Percentiles rank a stretch among this genome's conserved stretches.
Evolutionary conservation across 2,888 invertebrate species (phyloP).

Genomic region (Subacronicta megacephala): DNA sequence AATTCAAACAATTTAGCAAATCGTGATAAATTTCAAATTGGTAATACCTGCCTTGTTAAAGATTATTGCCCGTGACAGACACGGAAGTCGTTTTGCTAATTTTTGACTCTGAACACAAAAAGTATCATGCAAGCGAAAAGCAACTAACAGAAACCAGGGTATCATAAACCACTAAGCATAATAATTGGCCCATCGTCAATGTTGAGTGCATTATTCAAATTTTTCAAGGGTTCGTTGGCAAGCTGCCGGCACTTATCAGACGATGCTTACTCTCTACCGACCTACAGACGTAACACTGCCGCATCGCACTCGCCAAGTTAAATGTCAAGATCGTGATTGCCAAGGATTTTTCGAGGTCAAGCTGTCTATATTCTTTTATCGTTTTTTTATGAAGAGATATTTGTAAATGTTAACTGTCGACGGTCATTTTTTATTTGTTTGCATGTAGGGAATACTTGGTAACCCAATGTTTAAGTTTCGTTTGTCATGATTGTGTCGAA

Average conservation of each 20-base stretch:
- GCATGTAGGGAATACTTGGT: slow-evolving; percentile 2
- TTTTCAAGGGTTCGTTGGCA: slow-evolving; percentile 53
- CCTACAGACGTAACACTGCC: slow-evolving; percentile 37
- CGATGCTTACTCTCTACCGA: slow-evolving; percentile 40
- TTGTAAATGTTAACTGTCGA: slow-evolving; percentile 23
- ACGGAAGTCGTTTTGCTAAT: too few species aligned
- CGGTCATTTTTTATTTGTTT: slow-evolving; percentile 4
- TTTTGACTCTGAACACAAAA: not conserved
- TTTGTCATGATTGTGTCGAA: too few species aligned
- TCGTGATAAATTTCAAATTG: too few species aligned
- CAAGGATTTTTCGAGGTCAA: slow-evolving; percentile 44
- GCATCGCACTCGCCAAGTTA: slow-evolving; percentile 58
- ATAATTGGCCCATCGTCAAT: slow-evolving; percentile 46
- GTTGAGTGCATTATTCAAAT: slow-evolving; percentile 48
- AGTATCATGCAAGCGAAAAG: not conserved
- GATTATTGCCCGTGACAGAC: too few species aligned
- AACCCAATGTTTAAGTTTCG: not conserved
- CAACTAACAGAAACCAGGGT: slow-evolving; percentile 23
- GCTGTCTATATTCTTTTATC: slow-evolving; percentile 24
- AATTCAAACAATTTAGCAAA: too few species aligned
- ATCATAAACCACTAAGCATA: slow-evolving; percentile 44
- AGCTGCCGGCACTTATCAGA: slow-evolving; percentile 42
- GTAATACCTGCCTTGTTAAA: too few species aligned
- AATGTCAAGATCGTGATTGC: slow-evolving; percentile 65
- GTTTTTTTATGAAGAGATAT: slow-evolving; percentile 19